These are phyloP conservation scores for Muscicapa comitata DNA, from an alignment of 2,797 vertebrate genomes.

Conservation along the genomic window DNA sequence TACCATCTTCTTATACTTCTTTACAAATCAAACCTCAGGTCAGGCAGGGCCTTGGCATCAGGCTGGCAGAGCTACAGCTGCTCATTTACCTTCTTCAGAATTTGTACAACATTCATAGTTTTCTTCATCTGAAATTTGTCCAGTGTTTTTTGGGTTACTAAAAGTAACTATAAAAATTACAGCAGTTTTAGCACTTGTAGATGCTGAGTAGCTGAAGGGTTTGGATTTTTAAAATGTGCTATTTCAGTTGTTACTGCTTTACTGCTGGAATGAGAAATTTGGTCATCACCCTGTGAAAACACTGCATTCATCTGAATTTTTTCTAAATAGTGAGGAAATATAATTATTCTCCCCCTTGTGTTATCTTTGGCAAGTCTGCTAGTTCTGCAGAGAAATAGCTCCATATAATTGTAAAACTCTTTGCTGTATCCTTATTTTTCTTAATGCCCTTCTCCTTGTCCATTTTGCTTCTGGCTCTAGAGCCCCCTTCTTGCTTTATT, in stretches of 20 bases:
- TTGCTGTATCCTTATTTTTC: not conserved
- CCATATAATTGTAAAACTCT: not conserved
- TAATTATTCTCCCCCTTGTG: not conserved
- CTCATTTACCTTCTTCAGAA: not conserved
- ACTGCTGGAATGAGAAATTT: constrained; percentile 10
- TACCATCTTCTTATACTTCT: not conserved
- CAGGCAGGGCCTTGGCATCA: not conserved
- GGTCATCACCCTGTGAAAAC: not conserved
- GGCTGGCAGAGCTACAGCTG: not conserved
- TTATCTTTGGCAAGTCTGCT: not conserved
- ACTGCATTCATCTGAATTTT: not conserved
- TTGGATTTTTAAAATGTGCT: not conserved
- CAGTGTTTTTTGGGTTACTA: constrained; percentile 11
- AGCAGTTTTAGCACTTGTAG: not conserved
- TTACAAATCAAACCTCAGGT: not conserved
- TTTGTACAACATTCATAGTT: not conserved
- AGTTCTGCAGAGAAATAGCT: not conserved
- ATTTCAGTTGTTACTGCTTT: constrained; percentile 30
- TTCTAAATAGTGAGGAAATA: not conserved
- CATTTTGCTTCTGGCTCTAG: not conserved
- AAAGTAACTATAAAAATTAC: constrained; percentile 11
- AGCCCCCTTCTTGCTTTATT: not conserved
- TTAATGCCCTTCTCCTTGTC: not conserved
- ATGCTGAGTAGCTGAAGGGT: not conserved
- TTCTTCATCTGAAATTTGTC: not conserved